Evolutionary conservation across 1,140 invertebrate species (phyloP), one percentile per base, ranked within the genome.

Genomic region (Ceratosolen fusciceps): DNA sequence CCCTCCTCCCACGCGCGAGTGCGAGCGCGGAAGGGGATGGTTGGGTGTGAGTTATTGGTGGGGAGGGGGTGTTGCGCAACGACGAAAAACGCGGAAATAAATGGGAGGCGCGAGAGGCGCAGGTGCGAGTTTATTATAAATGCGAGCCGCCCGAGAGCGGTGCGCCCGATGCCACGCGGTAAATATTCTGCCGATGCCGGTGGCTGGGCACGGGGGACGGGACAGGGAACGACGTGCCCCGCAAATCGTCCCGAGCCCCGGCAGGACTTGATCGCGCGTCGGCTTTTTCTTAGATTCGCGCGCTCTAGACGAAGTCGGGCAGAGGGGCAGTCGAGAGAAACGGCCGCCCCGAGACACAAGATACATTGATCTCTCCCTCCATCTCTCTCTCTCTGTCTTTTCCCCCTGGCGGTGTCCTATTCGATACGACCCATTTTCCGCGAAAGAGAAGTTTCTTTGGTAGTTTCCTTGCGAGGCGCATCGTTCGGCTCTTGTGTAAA

Each of bases 21-120:
- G n/a, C n/a, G n/a, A n/a, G n/a, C n/a, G n/a, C n/a, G n/a, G n/a
- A n/a, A n/a, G n/a, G n/a, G n/a, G n/a, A n/a, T n/a, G n/a, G n/a
- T n/a, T n/a, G 74, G 62, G 74, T 62, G 62, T 76, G 74, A 76
- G 62, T 68, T 24, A 52, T 76, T 19, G 26, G 67, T 21, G 34
- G 1, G 37, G 75, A 58, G 47, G 65, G 70, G 75, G 75, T 77
- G 75, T 77, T 76, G 74, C 34, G 65, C 29, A 70, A 70, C 31
- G 65, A 19, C 16, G n/a, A n/a, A n/a, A 37, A 70, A 77, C 67
- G 39, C 72, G 72, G 72, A 74, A 74, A 62, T 56, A n/a, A 29
- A 31, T 19, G n/a, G 47, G 21, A 72, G 14, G n/a, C n/a, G 29
- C 49, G 71, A 1, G 12, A n/a, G 24, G 60, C 9, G 31, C 34